Evolutionary conservation across 2,888 invertebrate genomes (phyloP).

Genomic region (Minunthozetes semirufus): DNA sequence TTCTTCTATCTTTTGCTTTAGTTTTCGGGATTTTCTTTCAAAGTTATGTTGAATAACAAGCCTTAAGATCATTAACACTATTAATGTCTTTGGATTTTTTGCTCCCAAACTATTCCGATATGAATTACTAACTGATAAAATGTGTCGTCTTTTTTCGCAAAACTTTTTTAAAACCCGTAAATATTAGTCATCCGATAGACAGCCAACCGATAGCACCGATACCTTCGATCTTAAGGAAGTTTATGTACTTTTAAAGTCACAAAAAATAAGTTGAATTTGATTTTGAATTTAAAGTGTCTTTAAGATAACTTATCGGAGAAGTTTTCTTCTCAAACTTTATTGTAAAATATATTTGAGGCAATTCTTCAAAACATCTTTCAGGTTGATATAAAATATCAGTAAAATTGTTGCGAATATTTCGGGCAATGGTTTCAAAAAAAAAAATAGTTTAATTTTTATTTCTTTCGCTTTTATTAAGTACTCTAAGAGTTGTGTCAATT

Average conservation of each 20-base stretch:
- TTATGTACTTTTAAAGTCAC: too few relatives aligned
- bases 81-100: not conserved
- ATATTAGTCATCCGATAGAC: too few relatives aligned
- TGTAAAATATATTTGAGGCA: too few relatives aligned
- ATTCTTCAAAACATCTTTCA: too few relatives aligned
- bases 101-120: not conserved
- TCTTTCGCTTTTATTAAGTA: not conserved
- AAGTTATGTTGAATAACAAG: slow-evolving; percentile 1
- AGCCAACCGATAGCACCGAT: too few relatives aligned
- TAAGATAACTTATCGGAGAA: not conserved
- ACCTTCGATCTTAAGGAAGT: too few relatives aligned
- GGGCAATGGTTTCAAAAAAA: too few relatives aligned
- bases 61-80: slow-evolving; percentile 11
- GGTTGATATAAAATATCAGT: too few relatives aligned
- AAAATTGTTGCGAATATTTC: too few relatives aligned
- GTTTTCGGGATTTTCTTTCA: not conserved
- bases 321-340: too few relatives aligned
- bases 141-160: not conserved
- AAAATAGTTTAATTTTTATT: too few relatives aligned
- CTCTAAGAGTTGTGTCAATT: not conserved
- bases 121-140: not conserved
- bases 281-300: not conserved
- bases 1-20: not conserved
- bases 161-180: too few relatives aligned
- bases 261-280: not conserved